Base-by-base conservation (phyloP, 2,113 vertebrate genomes). In the Anoplopoma fimbria region DNA sequence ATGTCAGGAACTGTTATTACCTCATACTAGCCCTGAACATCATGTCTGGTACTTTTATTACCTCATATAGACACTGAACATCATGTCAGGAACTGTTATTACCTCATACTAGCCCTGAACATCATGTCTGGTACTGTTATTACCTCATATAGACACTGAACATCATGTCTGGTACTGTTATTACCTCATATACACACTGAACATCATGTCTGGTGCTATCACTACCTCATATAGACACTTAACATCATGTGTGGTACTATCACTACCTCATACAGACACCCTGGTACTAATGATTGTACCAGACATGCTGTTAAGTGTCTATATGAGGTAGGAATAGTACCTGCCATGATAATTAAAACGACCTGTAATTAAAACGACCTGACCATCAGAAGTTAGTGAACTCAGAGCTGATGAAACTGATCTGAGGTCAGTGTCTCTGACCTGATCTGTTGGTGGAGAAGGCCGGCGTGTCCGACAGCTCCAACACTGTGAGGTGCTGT, bases 401-500 rank as follows among this genome's bases (percentile, higher is more conserved):
- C 36, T 8, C 34, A 60, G 31, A 10, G 1, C 17, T 21, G 34
- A 72, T 9, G 8, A 33, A 21, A 4, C 17, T 19, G 4, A 9
- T 23, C 2, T 31, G 25, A 6, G 57, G 2, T 27, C n/a, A 34
- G 36, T 1, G 6, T 25, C 3, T 64, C 94, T 55, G 82, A 99
- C 98, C 96, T 90, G 96, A 94, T 74, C 89, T 95, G 81, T 90
- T 94, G 71, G 92, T 81, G 2, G 92, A 88, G 34, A 94, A 17
- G 29, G 90, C n/a, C 1, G 95, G 91, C 0, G 96, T 94, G 92
- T 99, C 98, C 0, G 96, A 97, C 75, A 99, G 91, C 91, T 99
- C 96, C 95, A 99, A 75, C 36, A 97, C 97, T 0, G 97, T 97
- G 10, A 99, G 94, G 87, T 99, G 97, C 92, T 98, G 98, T 81